Conservation (phyloP, 1,140 invertebrate species). For the Drosophila rufa region DNA sequence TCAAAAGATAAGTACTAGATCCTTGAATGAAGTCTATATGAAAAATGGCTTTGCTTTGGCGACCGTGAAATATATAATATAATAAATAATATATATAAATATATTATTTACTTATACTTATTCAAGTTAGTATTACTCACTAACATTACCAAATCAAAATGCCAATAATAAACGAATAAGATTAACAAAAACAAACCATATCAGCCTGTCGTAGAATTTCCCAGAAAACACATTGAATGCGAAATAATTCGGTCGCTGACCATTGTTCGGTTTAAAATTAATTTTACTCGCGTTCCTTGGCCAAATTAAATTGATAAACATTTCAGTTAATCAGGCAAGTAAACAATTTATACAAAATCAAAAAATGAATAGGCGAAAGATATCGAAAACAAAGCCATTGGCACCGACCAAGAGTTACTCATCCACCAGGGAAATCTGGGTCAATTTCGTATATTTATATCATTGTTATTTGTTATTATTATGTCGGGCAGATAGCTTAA, state of each 20-base stretch:
- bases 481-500: not conserved
- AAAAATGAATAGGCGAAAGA: conserved; percentile 1
- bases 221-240: conserved; percentile 1
- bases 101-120: not conserved
- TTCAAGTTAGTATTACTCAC: too few species aligned
- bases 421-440: not conserved
- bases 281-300: conserved; percentile 1
- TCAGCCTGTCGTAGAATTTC: not conserved
- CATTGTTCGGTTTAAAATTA: conserved; percentile 16
- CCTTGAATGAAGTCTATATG: too few species aligned
- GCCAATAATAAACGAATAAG: too few species aligned
- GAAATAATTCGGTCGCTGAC: not conserved
- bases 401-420: conserved; percentile 12
- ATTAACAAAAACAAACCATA: not conserved
- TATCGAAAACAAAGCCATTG: not conserved
- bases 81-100: not conserved
- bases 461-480: conserved; percentile 2
- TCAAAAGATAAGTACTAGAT: too few species aligned
- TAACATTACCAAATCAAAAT: too few species aligned
- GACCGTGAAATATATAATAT: not conserved
- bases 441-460: conserved; percentile 1
- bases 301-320: conserved; percentile 13
- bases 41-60: not conserved
- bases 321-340: conserved; percentile 6
- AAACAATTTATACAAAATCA: conserved; percentile 27